Base-by-base conservation (phyloP, 2,888 invertebrate genomes). In the Panopea generosa region DNA sequence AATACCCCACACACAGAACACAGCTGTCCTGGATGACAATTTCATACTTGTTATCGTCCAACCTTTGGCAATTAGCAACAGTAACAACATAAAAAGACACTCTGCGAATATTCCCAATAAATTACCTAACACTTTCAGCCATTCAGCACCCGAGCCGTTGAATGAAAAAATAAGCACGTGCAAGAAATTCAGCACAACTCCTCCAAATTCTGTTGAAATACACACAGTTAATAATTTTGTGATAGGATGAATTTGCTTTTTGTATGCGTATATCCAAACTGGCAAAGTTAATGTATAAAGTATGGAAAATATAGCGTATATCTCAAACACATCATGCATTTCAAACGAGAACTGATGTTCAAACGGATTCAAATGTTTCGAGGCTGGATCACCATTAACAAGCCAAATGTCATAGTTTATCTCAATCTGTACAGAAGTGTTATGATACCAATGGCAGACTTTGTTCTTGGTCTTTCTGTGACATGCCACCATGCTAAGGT, bases 311-410 rank as follows among this genome's bases (percentile, higher is more conserved):
- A 97, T 94, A 77, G 98, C 94, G 93, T 98, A 98, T 86, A 98
- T 94, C 93, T 98, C 98, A 68, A 97, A 94, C 9, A 98, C 96
- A 92, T 98, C 97, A 93, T 98, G 92, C 59, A 92, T 87, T 68
- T 99, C 99, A 93, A 98, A 99, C 0, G 98, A 98, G 92, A 99
- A 99, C 92, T 99, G 98, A 93, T 97, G 98, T 69, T 97, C 95
- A 87, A 99, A 94, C 69, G 96, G 96, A 92, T 97, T 98, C 22
- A 89, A 83, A 33, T 90, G 90, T 72, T 96, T 96, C 86, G 95
- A 94, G 91, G 96, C 97, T 0, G 99, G 99, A 93, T 97, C 97
- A 27, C 99, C 98, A 93, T 99, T 99, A 7, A 99, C 98, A 56
- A 99, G 94, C 96, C 97, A 98, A 84, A 99, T 96, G 92, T 99